phyloP scores from a whole-genome alignment of 2,888 invertebrate genomes.

The Geotrupes spiniger region DNA sequence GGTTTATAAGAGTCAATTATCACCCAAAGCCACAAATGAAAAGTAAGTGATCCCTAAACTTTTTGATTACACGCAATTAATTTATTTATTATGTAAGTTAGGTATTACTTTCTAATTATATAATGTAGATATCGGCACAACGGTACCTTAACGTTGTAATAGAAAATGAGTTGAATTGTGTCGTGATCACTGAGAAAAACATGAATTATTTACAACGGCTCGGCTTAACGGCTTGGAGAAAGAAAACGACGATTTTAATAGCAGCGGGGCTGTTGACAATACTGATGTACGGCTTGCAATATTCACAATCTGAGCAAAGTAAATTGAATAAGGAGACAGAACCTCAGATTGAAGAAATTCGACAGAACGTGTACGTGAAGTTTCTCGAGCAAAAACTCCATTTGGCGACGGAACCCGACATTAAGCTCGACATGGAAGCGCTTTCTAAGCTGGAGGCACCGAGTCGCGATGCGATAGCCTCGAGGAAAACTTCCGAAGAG shows the following conservation, averaged over 20 bases:
- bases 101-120: too few relatives aligned
- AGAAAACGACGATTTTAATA: slow-evolving; percentile 51
- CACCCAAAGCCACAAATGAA: too few relatives aligned
- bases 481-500: slow-evolving; percentile 21
- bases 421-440: slow-evolving; percentile 14
- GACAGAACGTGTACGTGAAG: slow-evolving; percentile 29
- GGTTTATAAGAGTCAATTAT: too few relatives aligned
- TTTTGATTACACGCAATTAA: too few relatives aligned
- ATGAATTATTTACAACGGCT: slow-evolving; percentile 43
- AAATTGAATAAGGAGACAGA: slow-evolving; percentile 19
- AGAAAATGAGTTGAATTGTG: too few relatives aligned
- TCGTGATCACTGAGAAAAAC: too few relatives aligned
- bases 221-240: slow-evolving; percentile 52
- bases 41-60: too few relatives aligned
- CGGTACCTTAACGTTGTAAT: too few relatives aligned
- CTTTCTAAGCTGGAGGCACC: slow-evolving; percentile 46
- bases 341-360: slow-evolving; percentile 10
- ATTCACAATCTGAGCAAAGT: slow-evolving; percentile 36
- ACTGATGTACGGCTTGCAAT: slow-evolving; percentile 52
- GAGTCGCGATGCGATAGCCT: slow-evolving; percentile 43
- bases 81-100: too few relatives aligned
- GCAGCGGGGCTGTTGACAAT: slow-evolving; percentile 45
- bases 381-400: slow-evolving; percentile 20
- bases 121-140: too few relatives aligned
- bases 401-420: slow-evolving; percentile 7